Evolutionary conservation across 2,888 invertebrate species (phyloP), one percentile per base, ranked within the genome.

Genomic region (Strigamia crassipes): DNA sequence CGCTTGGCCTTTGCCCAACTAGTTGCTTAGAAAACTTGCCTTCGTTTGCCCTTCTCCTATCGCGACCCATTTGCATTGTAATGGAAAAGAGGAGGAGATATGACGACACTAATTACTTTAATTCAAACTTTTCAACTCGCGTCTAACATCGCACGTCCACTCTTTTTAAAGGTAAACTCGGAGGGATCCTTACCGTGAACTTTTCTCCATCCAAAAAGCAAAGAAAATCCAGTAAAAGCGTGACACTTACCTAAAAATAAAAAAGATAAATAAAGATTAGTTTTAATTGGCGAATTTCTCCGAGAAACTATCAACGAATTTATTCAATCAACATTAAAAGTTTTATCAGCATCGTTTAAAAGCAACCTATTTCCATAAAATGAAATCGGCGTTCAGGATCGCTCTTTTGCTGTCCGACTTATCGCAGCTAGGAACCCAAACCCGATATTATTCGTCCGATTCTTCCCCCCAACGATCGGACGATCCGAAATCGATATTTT

Each of bases 321-420:
- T 31, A 73, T 73, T 73, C 73, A 73, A 73, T 73, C 73, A 73
- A 73, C 73, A 73, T 73, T 73, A 73, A 73, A 73, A 31, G 73
- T 31, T 73, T 38, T 42, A 78, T 38, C 78, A 78, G 21, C 38
- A 78, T 38, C 31, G 34, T 78, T 78, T 21, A 41, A 78, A 42
- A 5, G 31, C 27, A 41, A 38, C 15, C 18, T 13, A 78, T 78
- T 78, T 78, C 78, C 78, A 78, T 78, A 78, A 78, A 78, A 78
- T 78, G 78, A 78, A 78, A 78, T 78, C 78, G 27, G 34, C 3
- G 38, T 42, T 41, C 10, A 13, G 38, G 78, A 78, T 73, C 73
- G 73, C 34, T 41, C 42, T 78, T 78, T 42, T 42, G 21, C 78
- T 38, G 41, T 78, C 78, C 78, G 41, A 78, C 42, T 77, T 78